Evolutionary conservation across 2,113 vertebrate genomes (phyloP).

Genomic region (Ancistrus triradiatus): DNA sequence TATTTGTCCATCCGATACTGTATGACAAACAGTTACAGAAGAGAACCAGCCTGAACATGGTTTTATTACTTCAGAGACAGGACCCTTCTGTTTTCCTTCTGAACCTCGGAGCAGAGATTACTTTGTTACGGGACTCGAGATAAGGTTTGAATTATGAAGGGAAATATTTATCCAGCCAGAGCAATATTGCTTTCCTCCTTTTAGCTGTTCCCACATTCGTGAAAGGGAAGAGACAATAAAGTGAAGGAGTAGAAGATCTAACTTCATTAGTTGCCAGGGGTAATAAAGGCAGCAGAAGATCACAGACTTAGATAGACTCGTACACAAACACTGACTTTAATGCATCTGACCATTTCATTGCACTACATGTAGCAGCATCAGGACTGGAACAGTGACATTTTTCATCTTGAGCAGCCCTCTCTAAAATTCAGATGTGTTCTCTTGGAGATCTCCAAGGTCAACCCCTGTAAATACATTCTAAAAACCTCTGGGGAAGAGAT

Average conservation of each 20-base stretch:
- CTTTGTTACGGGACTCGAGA: conserved; percentile 47
- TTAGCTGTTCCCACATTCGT: conserved; percentile 59
- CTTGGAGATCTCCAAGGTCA: conserved; percentile 20
- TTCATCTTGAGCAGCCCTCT: conserved; percentile 13
- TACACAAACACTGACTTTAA: conserved; percentile 56
- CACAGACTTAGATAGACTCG: conserved; percentile 52
- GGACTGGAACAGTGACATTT: conserved; percentile 12
- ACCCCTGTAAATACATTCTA: conserved; percentile 22
- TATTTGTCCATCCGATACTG: conserved; percentile 58
- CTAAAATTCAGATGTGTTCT: conserved; percentile 10
- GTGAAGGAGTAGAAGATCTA: conserved; percentile 61
- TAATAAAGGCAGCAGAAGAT: conserved; percentile 68
- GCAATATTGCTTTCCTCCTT: conserved; percentile 57
- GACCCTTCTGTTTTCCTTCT: conserved; percentile 25
- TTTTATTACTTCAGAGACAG: conserved; percentile 44
- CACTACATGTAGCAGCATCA: conserved; percentile 16
- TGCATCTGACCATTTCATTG: conserved; percentile 25
- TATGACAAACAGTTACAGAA: conserved; percentile 51
- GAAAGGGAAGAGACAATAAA: conserved; percentile 56
- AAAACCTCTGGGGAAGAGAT: conserved; percentile 25
- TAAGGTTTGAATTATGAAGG: conserved; percentile 61
- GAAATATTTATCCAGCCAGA: conserved; percentile 58
- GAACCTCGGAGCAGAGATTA: conserved; percentile 34
- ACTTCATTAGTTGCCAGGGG: conserved; percentile 70
- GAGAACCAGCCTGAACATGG: conserved; percentile 38